Evolutionary conservation across 2,888 invertebrate species (phyloP).

Genomic region (Pherbina coryleti): DNA sequence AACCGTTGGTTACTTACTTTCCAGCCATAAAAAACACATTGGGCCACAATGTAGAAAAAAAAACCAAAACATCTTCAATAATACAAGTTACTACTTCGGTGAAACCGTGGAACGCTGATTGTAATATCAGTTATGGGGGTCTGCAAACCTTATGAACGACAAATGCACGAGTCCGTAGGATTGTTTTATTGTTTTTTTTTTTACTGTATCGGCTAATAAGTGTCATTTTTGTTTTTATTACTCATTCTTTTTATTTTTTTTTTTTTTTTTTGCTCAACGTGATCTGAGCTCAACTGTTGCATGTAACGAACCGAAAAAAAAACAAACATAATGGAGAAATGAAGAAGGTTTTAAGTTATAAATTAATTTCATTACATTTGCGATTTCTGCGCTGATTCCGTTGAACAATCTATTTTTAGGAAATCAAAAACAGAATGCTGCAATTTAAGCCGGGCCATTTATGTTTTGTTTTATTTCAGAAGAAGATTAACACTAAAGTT

Average conservation of each 20-base stretch:
- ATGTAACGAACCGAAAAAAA: neutral
- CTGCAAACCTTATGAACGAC: neutral
- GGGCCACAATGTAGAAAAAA: neutral
- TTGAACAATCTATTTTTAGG: conserved; percentile 10
- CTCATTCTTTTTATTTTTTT: no score
- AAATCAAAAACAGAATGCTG: neutral
- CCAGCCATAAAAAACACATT: neutral
- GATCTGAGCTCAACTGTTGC: no score
- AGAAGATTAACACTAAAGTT: no score
- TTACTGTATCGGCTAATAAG: conserved; percentile 9
- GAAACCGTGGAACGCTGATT: neutral
- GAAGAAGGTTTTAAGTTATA: neutral
- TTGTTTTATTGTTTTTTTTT: neutral
- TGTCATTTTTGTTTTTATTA: conserved; percentile 5
- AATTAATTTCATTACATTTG: neutral
- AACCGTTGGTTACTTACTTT: conserved; percentile 6
- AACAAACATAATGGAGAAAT: neutral
- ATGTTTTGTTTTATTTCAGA: no score
- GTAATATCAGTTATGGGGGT: conserved; percentile 1
- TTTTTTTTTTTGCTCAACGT: no score
- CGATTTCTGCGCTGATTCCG: neutral
- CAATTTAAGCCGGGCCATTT: no score
- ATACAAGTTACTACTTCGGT: neutral
- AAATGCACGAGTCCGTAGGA: conserved; percentile 2
- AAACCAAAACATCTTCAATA: neutral